These are phyloP conservation scores for Glyphotaelius pellucidus DNA, from an alignment of 2,888 invertebrate species.

Conservation along the genomic window DNA sequence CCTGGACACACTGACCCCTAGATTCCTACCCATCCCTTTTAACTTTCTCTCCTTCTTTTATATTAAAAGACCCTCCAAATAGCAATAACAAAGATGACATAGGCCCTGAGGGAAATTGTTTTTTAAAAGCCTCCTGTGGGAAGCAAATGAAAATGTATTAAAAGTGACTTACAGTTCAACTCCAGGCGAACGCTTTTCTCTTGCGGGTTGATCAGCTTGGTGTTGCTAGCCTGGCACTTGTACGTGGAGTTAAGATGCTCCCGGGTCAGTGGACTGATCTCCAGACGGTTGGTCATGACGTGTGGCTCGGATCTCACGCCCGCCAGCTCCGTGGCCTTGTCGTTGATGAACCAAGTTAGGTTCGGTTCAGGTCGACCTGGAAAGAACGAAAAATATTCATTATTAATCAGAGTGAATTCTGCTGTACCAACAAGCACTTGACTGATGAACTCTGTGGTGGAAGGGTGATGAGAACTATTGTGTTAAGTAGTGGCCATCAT, in stretches of 20 bases:
- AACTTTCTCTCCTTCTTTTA: too few relatives aligned
- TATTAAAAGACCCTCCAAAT: too few relatives aligned
- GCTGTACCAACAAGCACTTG: background rate
- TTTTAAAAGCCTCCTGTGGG: too few relatives aligned
- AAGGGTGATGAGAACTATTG: too few relatives aligned
- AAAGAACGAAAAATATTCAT: slow-evolving; percentile 66
- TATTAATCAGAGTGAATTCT: background rate
- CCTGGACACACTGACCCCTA: too few relatives aligned
- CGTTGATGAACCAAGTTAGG: slow-evolving; percentile 91
- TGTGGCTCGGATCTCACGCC: slow-evolving; percentile 84
- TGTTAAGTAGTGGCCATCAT: too few relatives aligned
- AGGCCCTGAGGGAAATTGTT: too few relatives aligned
- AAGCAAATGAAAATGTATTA: background rate
- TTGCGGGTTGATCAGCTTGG: slow-evolving; percentile 89
- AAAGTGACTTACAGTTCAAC: slow-evolving; percentile 84
- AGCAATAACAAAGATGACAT: too few relatives aligned
- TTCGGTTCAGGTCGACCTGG: slow-evolving; percentile 89
- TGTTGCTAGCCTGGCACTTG: slow-evolving; percentile 92
- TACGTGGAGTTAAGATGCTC: slow-evolving; percentile 90
- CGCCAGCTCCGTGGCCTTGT: slow-evolving; percentile 84
- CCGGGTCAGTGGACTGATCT: slow-evolving; percentile 84
- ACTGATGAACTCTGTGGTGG: background rate
- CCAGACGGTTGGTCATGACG: slow-evolving; percentile 88
- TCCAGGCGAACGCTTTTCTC: slow-evolving; percentile 90
- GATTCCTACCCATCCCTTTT: too few relatives aligned